Evolutionary conservation across 2,888 invertebrate species (phyloP).

Genomic region (Amiota mariae): DNA sequence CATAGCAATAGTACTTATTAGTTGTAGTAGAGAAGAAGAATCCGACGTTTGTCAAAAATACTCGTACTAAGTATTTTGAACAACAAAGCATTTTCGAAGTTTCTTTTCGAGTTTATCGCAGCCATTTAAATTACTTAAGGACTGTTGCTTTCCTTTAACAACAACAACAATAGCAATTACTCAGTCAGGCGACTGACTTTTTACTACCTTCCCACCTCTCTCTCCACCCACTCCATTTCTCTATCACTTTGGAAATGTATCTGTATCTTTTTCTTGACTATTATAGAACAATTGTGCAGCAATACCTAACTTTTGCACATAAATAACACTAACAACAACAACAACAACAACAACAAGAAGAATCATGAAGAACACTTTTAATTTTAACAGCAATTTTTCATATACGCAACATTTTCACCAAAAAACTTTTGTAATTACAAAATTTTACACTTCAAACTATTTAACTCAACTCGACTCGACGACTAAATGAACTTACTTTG

Average conservation of each 20-base stretch:
- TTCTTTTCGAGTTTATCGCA: conserved; percentile 20
- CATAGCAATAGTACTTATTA: no score
- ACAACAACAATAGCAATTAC: not conserved
- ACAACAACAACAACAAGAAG: no score
- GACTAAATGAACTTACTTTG: conserved; percentile 23
- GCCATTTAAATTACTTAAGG: conserved; percentile 23
- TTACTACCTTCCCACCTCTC: not conserved
- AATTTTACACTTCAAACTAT: conserved; percentile 31
- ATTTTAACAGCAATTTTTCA: conserved; percentile 31
- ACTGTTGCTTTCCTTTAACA: not conserved
- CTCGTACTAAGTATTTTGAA: not conserved
- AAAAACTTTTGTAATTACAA: conserved; percentile 32
- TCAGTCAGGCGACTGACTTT: conserved; percentile 11
- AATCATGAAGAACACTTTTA: conserved; percentile 14
- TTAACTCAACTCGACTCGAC: conserved; percentile 21
- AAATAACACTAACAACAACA: conserved; percentile 15
- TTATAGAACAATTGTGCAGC: not conserved
- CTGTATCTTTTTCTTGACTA: not conserved
- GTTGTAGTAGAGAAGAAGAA: no score
- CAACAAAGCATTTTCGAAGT: conserved; percentile 3
- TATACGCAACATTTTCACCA: conserved; percentile 31
- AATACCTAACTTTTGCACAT: conserved; percentile 19
- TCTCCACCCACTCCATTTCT: no score
- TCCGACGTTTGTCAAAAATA: no score
- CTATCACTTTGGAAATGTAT: no score